phyloP scores from a whole-genome alignment of 2,797 vertebrate genomes.

The Acanthornis magna region DNA sequence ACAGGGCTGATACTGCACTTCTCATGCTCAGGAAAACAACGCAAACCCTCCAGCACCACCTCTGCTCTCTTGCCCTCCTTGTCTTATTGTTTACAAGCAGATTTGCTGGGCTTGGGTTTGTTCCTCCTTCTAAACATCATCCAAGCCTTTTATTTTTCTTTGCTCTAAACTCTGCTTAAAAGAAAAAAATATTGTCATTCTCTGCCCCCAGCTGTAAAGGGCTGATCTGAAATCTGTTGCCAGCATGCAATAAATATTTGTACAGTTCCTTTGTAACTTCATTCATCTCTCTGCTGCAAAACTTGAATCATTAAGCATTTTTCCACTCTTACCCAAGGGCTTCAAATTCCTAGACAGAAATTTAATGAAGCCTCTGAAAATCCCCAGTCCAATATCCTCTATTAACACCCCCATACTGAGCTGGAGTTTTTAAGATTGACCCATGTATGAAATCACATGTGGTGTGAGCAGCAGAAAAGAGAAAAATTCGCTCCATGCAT shows the following conservation, averaged over 20 bases:
- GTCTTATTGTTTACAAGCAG: background rate
- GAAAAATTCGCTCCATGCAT: background rate
- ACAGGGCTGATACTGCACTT: background rate
- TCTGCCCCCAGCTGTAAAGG: background rate
- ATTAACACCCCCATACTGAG: background rate
- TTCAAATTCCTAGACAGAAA: background rate
- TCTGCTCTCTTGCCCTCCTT: background rate
- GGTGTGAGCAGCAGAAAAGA: background rate
- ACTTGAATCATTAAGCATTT: background rate
- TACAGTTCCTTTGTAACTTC: background rate
- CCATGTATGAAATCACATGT: background rate
- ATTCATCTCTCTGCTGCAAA: conserved; percentile 1
- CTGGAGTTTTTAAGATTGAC: background rate
- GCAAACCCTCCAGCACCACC: background rate
- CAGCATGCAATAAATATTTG: background rate
- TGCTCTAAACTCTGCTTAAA: background rate
- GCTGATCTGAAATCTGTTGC: background rate
- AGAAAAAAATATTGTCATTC: background rate
- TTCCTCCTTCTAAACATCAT: background rate
- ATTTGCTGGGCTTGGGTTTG: background rate
- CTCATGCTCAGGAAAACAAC: background rate
- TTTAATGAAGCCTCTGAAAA: background rate
- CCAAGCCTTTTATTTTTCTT: background rate
- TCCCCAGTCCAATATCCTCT: background rate
- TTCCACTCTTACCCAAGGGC: background rate